phyloP scores from a whole-genome alignment of 64 coral and sea anemone genomes.

The Stichodactyla mertensii region DNA sequence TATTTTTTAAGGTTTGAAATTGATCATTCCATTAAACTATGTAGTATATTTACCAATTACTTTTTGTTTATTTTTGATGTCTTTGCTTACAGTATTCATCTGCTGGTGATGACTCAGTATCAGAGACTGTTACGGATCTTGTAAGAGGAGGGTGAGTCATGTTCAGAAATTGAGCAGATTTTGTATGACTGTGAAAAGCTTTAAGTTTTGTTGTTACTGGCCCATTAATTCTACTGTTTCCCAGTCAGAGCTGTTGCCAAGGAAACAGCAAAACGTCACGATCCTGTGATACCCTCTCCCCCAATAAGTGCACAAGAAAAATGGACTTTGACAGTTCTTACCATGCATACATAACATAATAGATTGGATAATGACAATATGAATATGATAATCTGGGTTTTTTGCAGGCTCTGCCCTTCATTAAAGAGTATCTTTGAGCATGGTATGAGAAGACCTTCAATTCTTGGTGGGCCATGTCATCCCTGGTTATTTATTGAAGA shows the following conservation, averaged over 20 bases:
- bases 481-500: slow-evolving; percentile 98
- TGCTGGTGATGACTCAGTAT: slow-evolving; percentile 94
- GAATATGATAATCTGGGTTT: neutral
- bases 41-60: neutral
- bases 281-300: no score
- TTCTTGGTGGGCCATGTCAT: slow-evolving; percentile 93
- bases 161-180: neutral
- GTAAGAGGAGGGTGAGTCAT: slow-evolving; percentile 90
- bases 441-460: slow-evolving; percentile 92
- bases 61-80: neutral
- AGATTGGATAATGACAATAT: no score
- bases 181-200: no score
- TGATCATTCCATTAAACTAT: neutral
- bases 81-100: slow-evolving; percentile 70
- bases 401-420: slow-evolving; percentile 76
- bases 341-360: no score
- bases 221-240: no score
- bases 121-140: slow-evolving; percentile 97
- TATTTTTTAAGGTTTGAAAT: neutral
- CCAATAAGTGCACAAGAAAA: no score
- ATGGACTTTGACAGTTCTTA: no score
- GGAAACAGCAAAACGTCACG: no score
- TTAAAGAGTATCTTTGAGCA: slow-evolving; percentile 95
- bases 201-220: no score
- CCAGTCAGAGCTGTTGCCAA: no score